Percentiles rank a stretch among this genome's conserved stretches.
Conservation (phyloP, 2,888 invertebrate species). For the Didymodactylos carnosus region DNA sequence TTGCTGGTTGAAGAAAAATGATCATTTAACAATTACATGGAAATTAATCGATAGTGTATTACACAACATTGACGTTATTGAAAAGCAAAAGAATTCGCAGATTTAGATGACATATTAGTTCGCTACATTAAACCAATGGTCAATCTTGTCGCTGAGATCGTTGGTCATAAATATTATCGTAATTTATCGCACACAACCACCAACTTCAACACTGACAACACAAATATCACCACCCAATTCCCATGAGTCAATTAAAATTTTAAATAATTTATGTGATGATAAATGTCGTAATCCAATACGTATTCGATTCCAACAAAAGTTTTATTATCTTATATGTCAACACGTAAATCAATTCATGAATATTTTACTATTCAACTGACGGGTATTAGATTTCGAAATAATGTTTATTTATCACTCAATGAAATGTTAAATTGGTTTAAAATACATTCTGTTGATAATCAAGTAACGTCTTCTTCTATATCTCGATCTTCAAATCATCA, state of each 20-base stretch:
- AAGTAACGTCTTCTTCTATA: background rate
- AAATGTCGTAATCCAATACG: conserved; percentile 1
- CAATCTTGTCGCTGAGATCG: conserved; percentile 64
- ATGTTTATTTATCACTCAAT: conserved; percentile 60
- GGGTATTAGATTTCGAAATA: conserved; percentile 63
- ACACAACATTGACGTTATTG: conserved; percentile 83
- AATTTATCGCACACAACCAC: background rate
- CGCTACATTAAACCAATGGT: conserved; percentile 92
- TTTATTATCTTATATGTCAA: conserved; percentile 71
- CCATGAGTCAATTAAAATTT: background rate
- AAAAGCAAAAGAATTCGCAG: conserved; percentile 67
- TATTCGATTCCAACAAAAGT: conserved; percentile 53
- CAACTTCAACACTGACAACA: background rate
- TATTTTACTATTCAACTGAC: conserved; percentile 74
- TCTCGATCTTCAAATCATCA: background rate
- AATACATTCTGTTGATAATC: conserved; percentile 66
- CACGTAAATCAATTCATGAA: conserved; percentile 65
- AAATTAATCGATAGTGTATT: conserved; percentile 80
- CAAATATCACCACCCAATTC: background rate
- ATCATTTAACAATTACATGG: conserved; percentile 94
- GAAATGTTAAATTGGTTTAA: conserved; percentile 85
- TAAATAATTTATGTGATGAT: conserved; percentile 3
- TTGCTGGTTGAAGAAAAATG: too few relatives aligned
- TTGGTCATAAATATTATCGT: conserved; percentile 69
- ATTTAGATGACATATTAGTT: conserved; percentile 94